phyloP scores from a whole-genome alignment of 2,113 vertebrate genomes.

The Hymenochirus boettgeri region DNA sequence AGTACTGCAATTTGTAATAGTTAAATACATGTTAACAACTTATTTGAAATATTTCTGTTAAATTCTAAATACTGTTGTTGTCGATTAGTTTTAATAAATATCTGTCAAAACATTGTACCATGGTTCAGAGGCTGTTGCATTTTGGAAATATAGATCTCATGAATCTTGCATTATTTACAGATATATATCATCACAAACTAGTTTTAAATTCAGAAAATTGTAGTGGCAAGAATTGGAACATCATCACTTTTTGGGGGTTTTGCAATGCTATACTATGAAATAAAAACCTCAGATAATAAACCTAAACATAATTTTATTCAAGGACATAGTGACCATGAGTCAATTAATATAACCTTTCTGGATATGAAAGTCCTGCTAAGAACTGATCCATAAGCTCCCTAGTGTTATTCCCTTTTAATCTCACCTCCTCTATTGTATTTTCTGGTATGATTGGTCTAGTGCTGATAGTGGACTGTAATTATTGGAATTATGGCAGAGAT shows the following conservation, averaged over 20 bases:
- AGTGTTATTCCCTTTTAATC: constrained; percentile 3
- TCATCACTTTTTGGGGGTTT: constrained; percentile 2
- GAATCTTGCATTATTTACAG: constrained; percentile 14
- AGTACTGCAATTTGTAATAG: too few relatives aligned
- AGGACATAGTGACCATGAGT: background rate
- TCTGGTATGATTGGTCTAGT: background rate
- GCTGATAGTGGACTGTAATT: background rate
- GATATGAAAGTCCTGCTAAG: background rate
- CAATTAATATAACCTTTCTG: constrained; percentile 7
- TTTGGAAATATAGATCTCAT: constrained; percentile 19
- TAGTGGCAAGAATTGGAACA: constrained; percentile 7
- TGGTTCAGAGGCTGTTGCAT: constrained; percentile 26
- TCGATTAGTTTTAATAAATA: too few relatives aligned
- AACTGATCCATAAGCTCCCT: background rate
- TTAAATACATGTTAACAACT: too few relatives aligned
- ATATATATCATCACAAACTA: constrained; percentile 6
- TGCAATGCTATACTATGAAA: constrained; percentile 14
- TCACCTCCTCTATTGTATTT: background rate
- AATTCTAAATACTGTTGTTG: too few relatives aligned
- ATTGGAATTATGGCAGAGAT: constrained; percentile 2
- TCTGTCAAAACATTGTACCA: constrained; percentile 11
- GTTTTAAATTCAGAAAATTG: constrained; percentile 7
- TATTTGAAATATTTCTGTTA: too few relatives aligned
- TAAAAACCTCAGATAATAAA: background rate
- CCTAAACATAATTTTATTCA: background rate